Evolutionary conservation across 2,888 invertebrate species (phyloP).

Genomic region (Hypselothyrea guttata): DNA sequence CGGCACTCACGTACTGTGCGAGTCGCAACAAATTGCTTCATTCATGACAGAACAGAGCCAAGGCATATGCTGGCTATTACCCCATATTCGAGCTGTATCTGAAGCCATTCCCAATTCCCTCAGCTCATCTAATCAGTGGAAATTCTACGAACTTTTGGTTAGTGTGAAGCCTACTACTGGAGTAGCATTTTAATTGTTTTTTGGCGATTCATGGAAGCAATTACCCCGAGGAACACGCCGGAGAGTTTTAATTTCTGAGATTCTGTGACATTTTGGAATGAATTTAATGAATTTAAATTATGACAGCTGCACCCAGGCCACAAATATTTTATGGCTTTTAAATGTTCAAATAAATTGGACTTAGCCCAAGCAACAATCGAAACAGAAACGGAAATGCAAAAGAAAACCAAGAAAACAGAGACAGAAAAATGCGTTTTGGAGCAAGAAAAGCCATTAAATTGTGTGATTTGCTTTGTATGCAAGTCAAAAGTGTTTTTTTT

Average conservation of each 20-base stretch:
- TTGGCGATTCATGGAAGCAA: conserved; percentile 63
- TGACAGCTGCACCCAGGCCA: conserved; percentile 59
- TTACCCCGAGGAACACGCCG: conserved; percentile 28
- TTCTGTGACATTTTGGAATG: conserved; percentile 54
- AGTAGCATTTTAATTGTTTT: conserved; percentile 66
- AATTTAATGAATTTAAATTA: conserved; percentile 74
- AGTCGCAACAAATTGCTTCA: conserved; percentile 67
- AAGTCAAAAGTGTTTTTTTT: conserved; percentile 56
- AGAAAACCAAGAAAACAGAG: conserved; percentile 33
- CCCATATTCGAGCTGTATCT: too few relatives aligned
- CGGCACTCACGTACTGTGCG: conserved; percentile 45
- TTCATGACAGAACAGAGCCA: conserved; percentile 44
- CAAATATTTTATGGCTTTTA: conserved; percentile 66
- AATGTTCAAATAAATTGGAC: conserved; percentile 69
- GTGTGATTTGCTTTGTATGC: conserved; percentile 73
- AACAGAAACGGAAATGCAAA: conserved; percentile 71
- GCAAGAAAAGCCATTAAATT: conserved; percentile 60
- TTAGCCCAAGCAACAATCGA: conserved; percentile 54
- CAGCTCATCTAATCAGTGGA: conserved; percentile 43
- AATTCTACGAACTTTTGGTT: conserved; percentile 31
- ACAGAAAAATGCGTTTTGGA: conserved; percentile 11
- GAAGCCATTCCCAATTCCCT: conserved; percentile 5
- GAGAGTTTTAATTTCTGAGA: not conserved
- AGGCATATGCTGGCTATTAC: conserved; percentile 43
- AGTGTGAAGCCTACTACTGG: conserved; percentile 50